Evolutionary conservation across 2,797 vertebrate species (phyloP).

Genomic region (Tinamus major): DNA sequence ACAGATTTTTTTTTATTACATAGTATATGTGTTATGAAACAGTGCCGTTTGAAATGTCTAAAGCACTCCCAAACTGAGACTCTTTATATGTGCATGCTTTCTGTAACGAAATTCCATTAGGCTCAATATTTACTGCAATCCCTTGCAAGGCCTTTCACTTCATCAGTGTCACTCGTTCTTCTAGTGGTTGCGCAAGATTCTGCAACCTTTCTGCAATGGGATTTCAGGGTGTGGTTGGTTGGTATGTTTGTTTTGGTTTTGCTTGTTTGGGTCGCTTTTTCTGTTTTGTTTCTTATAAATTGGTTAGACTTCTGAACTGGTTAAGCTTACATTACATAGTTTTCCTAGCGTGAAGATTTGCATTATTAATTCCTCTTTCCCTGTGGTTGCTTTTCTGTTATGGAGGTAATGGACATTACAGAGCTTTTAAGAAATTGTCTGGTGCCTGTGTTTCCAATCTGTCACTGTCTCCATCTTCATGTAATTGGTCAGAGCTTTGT

Average conservation of each 20-base stretch:
- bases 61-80: fast-evolving
- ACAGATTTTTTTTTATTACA: background rate
- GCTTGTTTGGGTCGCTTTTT: no score
- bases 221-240: background rate
- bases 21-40: background rate
- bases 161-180: background rate
- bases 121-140: background rate
- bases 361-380: background rate
- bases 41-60: background rate
- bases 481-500: background rate
- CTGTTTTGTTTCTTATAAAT: background rate
- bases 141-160: background rate
- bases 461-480: background rate
- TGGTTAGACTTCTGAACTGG: background rate
- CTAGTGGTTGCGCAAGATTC: background rate
- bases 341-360: background rate
- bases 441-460: background rate
- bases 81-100: background rate
- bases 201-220: background rate
- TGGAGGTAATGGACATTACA: background rate
- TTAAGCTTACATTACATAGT: background rate
- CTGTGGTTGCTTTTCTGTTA: background rate
- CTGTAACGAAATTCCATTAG: background rate
- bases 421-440: background rate
- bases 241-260: no score